Base-by-base conservation (phyloP, 2,888 invertebrate genomes). In the Sphinx pinastri region DNA sequence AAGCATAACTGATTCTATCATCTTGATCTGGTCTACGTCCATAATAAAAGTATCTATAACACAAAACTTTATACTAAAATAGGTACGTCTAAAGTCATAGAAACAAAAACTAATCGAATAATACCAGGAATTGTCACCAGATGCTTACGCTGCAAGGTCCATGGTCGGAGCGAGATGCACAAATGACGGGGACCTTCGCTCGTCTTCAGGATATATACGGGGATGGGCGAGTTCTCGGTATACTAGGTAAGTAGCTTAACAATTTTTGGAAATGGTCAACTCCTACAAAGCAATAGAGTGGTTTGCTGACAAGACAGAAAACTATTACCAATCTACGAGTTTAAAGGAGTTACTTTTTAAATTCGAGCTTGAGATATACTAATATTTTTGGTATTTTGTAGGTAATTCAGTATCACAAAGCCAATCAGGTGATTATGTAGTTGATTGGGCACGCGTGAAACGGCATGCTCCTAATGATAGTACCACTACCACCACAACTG, bases 161-260 rank as follows among this genome's bases (percentile, higher is more conserved):
- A n/a, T 92, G 92, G 86, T 95, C 95, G 31, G 95, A 95, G 79
- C 94, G 95, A 59, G 95, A 95, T 71, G 94, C 94, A 0, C 95
- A 95, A 84, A 93, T 95, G 86, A 91, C 95, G 10, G 94, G 95
- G 74, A 94, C 94, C 11, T 95, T 94, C 77, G 94, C 94, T 0
- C 88, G 95, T 14, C 92, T 95, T 0, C 89, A 95, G 75, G 94
- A 94, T 70, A 94, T 95, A 73, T 95, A 95, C 74, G 95, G 95
- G 0, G 85, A 88, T 7, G 95, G 95, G 3, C 88, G 92, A 70
- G 95, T 95, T 5, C 81, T 95, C 19, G 95, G 95, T 0, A 94
- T 95, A 59, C 78, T 95, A 75, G 95, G 95, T 84, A 88, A 58
- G 68, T 58, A 10, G 14, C 3, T 19, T 57, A 11, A 16, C 8